Evolutionary conservation across 2,888 invertebrate species (phyloP).

Genomic region (Trissonchulus latispiculum): DNA sequence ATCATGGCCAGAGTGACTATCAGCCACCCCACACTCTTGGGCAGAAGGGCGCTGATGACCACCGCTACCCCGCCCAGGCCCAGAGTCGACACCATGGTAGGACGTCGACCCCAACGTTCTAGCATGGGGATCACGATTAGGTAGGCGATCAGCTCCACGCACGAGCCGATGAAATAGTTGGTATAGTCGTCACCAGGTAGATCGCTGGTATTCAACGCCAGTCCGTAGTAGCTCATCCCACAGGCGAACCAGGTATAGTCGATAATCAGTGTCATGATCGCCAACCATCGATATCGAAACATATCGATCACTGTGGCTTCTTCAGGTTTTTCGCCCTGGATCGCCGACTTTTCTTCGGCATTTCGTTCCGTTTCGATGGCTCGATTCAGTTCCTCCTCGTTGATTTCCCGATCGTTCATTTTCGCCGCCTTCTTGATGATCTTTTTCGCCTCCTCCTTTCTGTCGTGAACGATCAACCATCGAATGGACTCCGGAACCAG

Average conservation of each 20-base stretch:
- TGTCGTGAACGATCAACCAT: slow-evolving; percentile 18
- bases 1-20: slow-evolving; percentile 4
- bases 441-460: slow-evolving; percentile 18
- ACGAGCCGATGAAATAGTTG: slow-evolving; percentile 21
- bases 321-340: neutral
- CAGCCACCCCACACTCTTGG: neutral
- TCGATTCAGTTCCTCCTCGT: neutral
- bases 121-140: slow-evolving; percentile 13
- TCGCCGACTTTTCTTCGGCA: neutral
- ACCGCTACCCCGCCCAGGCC: slow-evolving; percentile 8
- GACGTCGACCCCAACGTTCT: slow-evolving; percentile 16
- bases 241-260: slow-evolving; percentile 17
- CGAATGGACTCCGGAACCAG: slow-evolving; percentile 23
- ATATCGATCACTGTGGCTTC: neutral
- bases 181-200: slow-evolving; percentile 23
- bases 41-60: neutral
- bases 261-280: neutral
- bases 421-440: neutral
- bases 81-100: slow-evolving; percentile 11
- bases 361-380: too few relatives aligned
- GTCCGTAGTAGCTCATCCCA: slow-evolving; percentile 24
- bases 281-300: neutral
- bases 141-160: slow-evolving; percentile 21
- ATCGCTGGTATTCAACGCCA: slow-evolving; percentile 20
- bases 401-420: neutral